Evolutionary conservation across 2,888 invertebrate species (phyloP), one percentile per base, ranked within the genome.

Genomic region (Brenthis daphne): DNA sequence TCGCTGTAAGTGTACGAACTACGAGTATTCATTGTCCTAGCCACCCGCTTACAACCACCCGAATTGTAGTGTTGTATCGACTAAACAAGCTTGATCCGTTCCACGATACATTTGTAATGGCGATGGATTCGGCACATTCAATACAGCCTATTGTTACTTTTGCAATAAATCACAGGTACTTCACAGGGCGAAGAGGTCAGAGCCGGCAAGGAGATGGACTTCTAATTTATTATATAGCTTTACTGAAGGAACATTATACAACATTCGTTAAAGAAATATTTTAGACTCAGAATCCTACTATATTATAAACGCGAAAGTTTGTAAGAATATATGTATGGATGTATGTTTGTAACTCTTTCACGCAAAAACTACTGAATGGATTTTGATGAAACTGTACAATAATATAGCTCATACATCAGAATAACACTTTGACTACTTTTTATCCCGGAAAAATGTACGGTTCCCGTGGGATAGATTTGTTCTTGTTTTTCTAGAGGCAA

Each of bases 71-170:
- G 69, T 65, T 55, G 51, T 57, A 65, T 70, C 61, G 69, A 67
- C 61, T 37, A 57, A 65, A 64, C 70, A 64, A 33, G 65, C 60
- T 51, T 61, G 64, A 67, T 70, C 70, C 48, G 60, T 70, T 67
- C 53, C 67, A 68, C 56, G 57, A 68, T 65, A 68, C 65, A 57
- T 58, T 57, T 67, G 64, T 60, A 65, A 63, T 63, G 61, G 20
- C 68, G 65, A 65, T 61, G 65, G 63, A 63, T 70, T 68, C 57
- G 53, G 64, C 57, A 65, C 61, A 68, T 68, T 58, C 67, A 65
- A 63, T 57, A 63, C 65, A n/a, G 24, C 56, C 48, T 37, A 70
- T 68, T 67, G 65, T 57, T 63, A 53, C 47, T n/a, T n/a, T 50
- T 54, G 64, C 53, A 65, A 68, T 63, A 64, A 47, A 58, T 54